Conservation (phyloP, 2,113 vertebrate genomes). For the Grammomys dolichurus region DNA sequence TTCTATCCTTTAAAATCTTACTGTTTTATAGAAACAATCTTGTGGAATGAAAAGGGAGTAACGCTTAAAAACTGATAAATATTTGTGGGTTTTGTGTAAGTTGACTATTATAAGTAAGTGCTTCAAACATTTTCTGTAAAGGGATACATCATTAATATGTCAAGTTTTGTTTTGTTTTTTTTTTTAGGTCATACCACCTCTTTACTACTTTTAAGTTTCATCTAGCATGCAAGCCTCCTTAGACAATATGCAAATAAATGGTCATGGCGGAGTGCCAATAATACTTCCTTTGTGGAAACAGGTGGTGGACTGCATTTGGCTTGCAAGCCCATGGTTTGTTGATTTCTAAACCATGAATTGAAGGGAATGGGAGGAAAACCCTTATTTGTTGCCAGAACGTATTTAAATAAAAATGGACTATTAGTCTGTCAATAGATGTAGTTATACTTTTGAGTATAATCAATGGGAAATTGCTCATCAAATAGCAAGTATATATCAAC, state of each 20-base stretch:
- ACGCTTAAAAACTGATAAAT: not conserved
- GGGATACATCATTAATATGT: not conserved
- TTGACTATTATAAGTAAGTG: not conserved
- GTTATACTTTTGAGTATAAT: not conserved
- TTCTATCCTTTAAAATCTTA: not conserved
- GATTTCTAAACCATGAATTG: not conserved
- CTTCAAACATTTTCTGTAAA: not conserved
- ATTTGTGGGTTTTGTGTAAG: not conserved
- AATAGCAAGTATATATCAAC: not conserved
- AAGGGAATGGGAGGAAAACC: not conserved
- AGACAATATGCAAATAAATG: conserved; percentile 19
- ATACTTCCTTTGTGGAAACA: conserved; percentile 39
- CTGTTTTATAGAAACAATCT: not conserved
- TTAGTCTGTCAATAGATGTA: not conserved
- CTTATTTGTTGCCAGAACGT: not conserved
- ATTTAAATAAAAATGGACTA: conserved; percentile 30
- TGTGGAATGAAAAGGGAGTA: not conserved
- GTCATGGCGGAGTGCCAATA: not conserved
- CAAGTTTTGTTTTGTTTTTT: not conserved
- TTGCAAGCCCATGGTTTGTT: not conserved
- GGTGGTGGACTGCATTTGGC: not conserved
- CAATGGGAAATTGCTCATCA: not conserved
- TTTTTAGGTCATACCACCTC: not conserved
- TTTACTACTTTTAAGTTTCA: not conserved
- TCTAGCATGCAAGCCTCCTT: not conserved